phyloP scores from a whole-genome alignment of 2,888 invertebrate genomes.

The Norana najaformis region DNA sequence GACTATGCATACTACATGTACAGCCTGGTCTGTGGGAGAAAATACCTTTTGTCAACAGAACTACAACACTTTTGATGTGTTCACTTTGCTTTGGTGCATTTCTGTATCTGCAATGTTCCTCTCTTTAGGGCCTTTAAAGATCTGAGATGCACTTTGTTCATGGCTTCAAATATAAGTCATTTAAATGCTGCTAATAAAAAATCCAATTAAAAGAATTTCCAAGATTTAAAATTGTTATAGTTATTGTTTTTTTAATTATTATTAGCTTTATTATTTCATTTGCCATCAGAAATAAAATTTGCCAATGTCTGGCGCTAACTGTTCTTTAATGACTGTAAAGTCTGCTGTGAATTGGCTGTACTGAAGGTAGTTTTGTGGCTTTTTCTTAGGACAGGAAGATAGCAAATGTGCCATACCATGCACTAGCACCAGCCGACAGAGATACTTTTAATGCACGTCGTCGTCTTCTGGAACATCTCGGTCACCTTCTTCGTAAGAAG shows the following conservation, averaged over 20 bases:
- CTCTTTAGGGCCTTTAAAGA: not conserved
- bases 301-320: not conserved
- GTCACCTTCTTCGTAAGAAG: conserved; percentile 54
- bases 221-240: not conserved
- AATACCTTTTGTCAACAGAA: not conserved
- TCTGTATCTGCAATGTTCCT: not conserved
- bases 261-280: not conserved
- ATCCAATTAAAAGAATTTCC: not conserved
- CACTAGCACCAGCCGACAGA: conserved; percentile 60
- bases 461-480: conserved; percentile 55
- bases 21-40: conserved; percentile 52
- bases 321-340: not conserved
- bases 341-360: not conserved
- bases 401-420: conserved; percentile 62
- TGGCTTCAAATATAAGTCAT: not conserved
- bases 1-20: conserved; percentile 62
- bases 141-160: not conserved
- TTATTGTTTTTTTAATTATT: not conserved
- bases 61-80: not conserved
- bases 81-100: not conserved
- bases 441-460: conserved; percentile 60
- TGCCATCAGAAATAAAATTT: not conserved
- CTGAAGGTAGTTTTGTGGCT: not conserved
- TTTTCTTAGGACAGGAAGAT: conserved; percentile 44
- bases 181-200: not conserved